phyloP scores from a whole-genome alignment of 1,140 invertebrate species.

The Sogatella furcifera region DNA sequence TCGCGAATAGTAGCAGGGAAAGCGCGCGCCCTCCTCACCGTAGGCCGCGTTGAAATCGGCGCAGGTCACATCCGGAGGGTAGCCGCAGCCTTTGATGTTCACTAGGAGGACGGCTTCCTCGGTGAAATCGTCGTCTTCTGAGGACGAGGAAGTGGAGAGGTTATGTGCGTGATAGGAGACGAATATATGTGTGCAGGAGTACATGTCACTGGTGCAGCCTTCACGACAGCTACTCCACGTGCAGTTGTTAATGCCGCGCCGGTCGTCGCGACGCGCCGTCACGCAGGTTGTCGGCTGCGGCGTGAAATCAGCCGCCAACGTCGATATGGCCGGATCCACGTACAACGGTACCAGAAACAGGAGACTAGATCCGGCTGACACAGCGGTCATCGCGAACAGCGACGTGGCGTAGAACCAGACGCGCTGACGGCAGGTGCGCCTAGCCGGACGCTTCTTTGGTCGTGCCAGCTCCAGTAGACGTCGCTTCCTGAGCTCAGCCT shows the following conservation, averaged over 20 bases:
- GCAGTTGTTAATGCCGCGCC: slow-evolving; percentile 68
- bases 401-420: slow-evolving; percentile 68
- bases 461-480: slow-evolving; percentile 51
- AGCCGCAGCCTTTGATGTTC: slow-evolving; percentile 81
- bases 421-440: slow-evolving; percentile 59
- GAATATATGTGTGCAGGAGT: slow-evolving; percentile 74
- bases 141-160: slow-evolving; percentile 11
- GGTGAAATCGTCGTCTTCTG: neutral
- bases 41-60: slow-evolving; percentile 66
- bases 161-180: slow-evolving; percentile 48
- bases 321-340: slow-evolving; percentile 81
- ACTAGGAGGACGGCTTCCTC: slow-evolving; percentile 58
- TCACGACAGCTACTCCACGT: slow-evolving; percentile 78
- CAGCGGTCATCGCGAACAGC: slow-evolving; percentile 60
- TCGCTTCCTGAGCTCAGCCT: slow-evolving; percentile 55
- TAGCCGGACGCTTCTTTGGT: slow-evolving; percentile 39
- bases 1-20: slow-evolving; percentile 74
- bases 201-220: slow-evolving; percentile 79
- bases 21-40: slow-evolving; percentile 61
- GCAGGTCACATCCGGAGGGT: slow-evolving; percentile 75
- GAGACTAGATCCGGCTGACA: slow-evolving; percentile 67
- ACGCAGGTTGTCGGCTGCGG: slow-evolving; percentile 65
- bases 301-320: slow-evolving; percentile 71
- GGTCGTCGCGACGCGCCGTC: slow-evolving; percentile 60
- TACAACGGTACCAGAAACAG: slow-evolving; percentile 81